phyloP scores from a whole-genome alignment of 2,113 vertebrate species.

The Dasypus novemcinctus region DNA sequence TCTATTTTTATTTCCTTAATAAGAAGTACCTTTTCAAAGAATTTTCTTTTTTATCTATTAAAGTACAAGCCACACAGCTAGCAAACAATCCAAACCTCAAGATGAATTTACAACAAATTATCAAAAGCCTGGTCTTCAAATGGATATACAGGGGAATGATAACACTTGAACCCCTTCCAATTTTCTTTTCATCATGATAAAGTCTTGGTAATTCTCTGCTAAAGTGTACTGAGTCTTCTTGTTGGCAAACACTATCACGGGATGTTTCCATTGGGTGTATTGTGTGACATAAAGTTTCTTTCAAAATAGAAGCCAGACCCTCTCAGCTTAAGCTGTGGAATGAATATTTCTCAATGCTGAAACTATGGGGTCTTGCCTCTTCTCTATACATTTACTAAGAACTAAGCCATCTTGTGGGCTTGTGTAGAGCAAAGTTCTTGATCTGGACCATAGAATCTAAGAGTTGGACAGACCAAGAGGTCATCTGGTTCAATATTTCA shows the following conservation, averaged over 20 bases:
- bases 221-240: constrained; percentile 15
- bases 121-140: neutral
- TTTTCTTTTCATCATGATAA: constrained; percentile 39
- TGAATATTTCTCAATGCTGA: neutral
- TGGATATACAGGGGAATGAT: neutral
- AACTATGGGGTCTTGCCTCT: neutral
- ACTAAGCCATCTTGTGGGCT: neutral
- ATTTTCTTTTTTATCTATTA: constrained; percentile 20
- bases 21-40: neutral
- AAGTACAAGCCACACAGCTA: constrained; percentile 36
- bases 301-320: neutral
- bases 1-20: constrained; percentile 47
- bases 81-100: constrained; percentile 39
- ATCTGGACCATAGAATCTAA: neutral
- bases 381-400: neutral
- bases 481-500: constrained; percentile 12
- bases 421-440: neutral
- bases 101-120: constrained; percentile 44
- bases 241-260: constrained; percentile 22
- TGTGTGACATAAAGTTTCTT: constrained; percentile 33
- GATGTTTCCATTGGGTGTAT: constrained; percentile 51
- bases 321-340: neutral
- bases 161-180: constrained; percentile 36
- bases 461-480: neutral
- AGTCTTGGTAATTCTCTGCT: neutral